Evolutionary conservation across 2,797 vertebrate genomes (phyloP).

Genomic region (Percopsis omiscomaycus): DNA sequence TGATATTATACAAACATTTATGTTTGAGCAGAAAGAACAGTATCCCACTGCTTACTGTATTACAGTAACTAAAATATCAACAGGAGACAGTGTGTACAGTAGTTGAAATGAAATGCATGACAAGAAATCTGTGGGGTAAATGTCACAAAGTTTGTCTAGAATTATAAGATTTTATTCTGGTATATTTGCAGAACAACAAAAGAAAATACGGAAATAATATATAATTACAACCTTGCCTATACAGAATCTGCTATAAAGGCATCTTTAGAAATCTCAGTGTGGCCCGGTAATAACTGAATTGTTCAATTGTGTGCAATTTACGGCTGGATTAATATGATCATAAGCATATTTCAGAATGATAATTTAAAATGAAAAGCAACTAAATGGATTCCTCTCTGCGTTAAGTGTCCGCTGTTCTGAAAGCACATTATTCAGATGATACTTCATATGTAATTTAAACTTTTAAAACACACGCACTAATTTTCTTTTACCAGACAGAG

Average conservation of each 20-base stretch:
- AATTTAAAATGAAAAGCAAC: conserved; percentile 38
- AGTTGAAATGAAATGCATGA: background rate
- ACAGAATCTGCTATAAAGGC: conserved; percentile 1
- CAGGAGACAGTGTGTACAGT: background rate
- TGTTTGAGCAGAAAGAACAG: conserved; percentile 18
- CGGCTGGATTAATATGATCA: conserved; percentile 51
- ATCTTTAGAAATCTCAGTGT: conserved; percentile 15
- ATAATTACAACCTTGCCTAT: background rate
- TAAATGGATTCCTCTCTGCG: conserved; percentile 31
- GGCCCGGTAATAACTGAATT: conserved; percentile 45
- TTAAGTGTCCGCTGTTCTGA: conserved; percentile 53
- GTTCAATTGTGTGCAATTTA: conserved; percentile 46
- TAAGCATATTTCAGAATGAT: conserved; percentile 42
- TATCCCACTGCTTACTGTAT: conserved; percentile 15
- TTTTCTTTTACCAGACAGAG: conserved; percentile 39
- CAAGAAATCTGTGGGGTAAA: background rate
- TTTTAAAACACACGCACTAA: conserved; percentile 20
- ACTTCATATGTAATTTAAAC: conserved; percentile 45
- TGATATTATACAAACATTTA: conserved; percentile 47
- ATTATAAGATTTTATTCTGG: background rate
- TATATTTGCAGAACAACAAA: background rate
- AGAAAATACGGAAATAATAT: conserved; percentile 2
- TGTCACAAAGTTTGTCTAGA: conserved; percentile 1
- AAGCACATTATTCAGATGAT: conserved; percentile 16
- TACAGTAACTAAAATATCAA: conserved; percentile 1